Evolutionary conservation across 2,113 vertebrate genomes (phyloP).

Genomic region (Scopus umbretta): DNA sequence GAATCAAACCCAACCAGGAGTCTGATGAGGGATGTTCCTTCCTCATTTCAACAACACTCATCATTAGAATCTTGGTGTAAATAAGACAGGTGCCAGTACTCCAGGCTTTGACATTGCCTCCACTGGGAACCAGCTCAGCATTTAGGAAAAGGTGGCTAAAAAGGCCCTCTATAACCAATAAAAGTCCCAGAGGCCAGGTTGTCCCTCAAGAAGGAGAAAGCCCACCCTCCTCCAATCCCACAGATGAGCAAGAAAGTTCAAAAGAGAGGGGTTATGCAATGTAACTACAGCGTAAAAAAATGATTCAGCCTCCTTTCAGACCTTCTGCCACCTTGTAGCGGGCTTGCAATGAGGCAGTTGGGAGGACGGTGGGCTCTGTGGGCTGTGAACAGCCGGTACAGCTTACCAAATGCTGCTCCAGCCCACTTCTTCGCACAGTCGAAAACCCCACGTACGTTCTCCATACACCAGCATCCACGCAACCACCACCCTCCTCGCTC

Average conservation of each 20-base stretch:
- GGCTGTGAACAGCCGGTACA: not conserved
- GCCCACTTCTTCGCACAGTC: not conserved
- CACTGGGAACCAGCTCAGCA: not conserved
- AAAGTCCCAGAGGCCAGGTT: not conserved
- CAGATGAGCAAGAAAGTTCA: not conserved
- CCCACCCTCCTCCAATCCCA: not conserved
- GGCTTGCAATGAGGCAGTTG: not conserved
- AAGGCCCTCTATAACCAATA: not conserved
- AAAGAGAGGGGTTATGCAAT: not conserved
- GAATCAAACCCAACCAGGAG: not conserved
- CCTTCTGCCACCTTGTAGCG: not conserved
- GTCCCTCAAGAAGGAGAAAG: not conserved
- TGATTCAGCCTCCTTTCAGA: not conserved
- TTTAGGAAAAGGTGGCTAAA: not conserved
- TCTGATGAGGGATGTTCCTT: not conserved
- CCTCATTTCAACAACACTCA: not conserved
- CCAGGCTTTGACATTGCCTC: not conserved
- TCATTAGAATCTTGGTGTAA: not conserved
- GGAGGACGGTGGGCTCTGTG: not conserved
- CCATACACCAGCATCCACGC: rapidly evolving
- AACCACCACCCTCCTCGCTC: not conserved
- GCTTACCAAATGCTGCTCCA: conserved; percentile 5
- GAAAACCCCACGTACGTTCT: rapidly evolving
- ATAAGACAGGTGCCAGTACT: not conserved
- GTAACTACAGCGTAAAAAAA: not conserved